These are phyloP conservation scores for Glyptemys insculpta DNA, from an alignment of 2,797 vertebrate genomes.

Conservation along the genomic window DNA sequence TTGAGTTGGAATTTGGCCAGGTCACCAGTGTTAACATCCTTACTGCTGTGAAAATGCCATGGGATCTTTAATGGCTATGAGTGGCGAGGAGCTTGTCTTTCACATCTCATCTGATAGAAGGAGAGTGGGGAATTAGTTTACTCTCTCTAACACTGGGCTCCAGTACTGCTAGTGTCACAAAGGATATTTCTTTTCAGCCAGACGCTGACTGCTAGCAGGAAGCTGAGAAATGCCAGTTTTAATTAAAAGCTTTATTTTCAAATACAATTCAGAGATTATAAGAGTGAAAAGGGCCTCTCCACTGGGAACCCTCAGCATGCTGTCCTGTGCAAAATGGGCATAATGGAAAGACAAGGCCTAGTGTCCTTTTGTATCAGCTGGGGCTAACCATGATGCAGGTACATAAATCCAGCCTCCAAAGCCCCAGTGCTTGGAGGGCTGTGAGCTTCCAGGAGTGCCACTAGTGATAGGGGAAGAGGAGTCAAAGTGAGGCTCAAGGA, in stretches of 20 bases:
- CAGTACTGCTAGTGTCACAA: conserved; percentile 27
- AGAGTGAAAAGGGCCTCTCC: conserved; percentile 63
- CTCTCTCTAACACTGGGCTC: conserved; percentile 13
- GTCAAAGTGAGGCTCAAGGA: conserved; percentile 44
- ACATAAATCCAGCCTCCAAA: conserved; percentile 71
- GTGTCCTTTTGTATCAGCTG: conserved; percentile 69
- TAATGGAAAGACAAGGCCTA: conserved; percentile 75
- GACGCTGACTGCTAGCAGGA: conserved; percentile 73
- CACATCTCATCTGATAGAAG: conserved; percentile 27
- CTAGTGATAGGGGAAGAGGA: conserved; percentile 34
- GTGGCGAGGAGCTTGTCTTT: conserved; percentile 15
- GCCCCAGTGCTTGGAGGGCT: conserved; percentile 28
- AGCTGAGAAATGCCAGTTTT: conserved; percentile 74
- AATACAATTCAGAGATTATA: conserved; percentile 69
- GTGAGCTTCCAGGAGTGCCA: conserved; percentile 44
- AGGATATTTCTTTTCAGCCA: conserved; percentile 62
- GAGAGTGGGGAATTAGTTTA: conserved; percentile 46
- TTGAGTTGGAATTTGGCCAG: conserved; percentile 44
- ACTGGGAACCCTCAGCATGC: conserved; percentile 55
- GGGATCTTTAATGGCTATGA: not conserved
- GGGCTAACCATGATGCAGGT: conserved; percentile 63
- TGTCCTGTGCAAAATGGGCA: conserved; percentile 72
- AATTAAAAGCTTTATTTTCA: conserved; percentile 79
- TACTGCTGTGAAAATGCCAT: not conserved
- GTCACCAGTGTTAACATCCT: conserved; percentile 48